phyloP scores from a whole-genome alignment of 2,888 invertebrate species.

The Lithophane leautieri region DNA sequence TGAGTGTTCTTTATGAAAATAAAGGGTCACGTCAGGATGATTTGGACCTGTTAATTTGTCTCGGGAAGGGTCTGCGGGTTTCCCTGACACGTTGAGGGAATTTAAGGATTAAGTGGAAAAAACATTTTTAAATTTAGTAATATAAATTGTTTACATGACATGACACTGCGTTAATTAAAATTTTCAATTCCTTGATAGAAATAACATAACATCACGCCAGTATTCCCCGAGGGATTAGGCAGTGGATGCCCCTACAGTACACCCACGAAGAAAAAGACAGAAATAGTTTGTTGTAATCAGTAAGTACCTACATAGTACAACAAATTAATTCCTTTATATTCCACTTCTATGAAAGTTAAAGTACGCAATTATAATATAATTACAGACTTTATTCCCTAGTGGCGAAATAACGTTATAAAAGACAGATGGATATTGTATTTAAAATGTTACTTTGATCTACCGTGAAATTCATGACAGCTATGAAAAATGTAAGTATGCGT shows the following conservation, averaged over 20 bases:
- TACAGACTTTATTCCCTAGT: not conserved
- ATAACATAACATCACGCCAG: not conserved
- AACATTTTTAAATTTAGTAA: conserved; percentile 38
- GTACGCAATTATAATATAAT: not conserved
- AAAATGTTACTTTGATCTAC: conserved; percentile 23
- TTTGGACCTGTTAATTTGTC: conserved; percentile 70
- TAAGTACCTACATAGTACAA: not conserved
- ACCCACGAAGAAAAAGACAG: too few relatives aligned
- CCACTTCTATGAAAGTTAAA: not conserved
- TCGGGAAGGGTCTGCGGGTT: conserved; percentile 60
- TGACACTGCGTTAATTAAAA: conserved; percentile 51
- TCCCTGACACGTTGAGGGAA: conserved; percentile 46
- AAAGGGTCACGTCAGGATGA: conserved; percentile 72
- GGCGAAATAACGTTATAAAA: not conserved
- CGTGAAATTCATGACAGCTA: conserved; percentile 29
- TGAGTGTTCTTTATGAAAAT: conserved; percentile 81
- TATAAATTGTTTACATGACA: conserved; percentile 39
- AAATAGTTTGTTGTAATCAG: too few relatives aligned
- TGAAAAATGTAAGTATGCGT: conserved; percentile 34
- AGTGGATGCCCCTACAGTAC: not conserved
- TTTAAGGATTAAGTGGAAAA: conserved; percentile 48
- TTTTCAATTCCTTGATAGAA: conserved; percentile 25
- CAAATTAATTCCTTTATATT: not conserved
- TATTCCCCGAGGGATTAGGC: not conserved
- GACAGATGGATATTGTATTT: not conserved